phyloP scores from a whole-genome alignment of 2,113 vertebrate species.

The Turdus rufiventris region DNA sequence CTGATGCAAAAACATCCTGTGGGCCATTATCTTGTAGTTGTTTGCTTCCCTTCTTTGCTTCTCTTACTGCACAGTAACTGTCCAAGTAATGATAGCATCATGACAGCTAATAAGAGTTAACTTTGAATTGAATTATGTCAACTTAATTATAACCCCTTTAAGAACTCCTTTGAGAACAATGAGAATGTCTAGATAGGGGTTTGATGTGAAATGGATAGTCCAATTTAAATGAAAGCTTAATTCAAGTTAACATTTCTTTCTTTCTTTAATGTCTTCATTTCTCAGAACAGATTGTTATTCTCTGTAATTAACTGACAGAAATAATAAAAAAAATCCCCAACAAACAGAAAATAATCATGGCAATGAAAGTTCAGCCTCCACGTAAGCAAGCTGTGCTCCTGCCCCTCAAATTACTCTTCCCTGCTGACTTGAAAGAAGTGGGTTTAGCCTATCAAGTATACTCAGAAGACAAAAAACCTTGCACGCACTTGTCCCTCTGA shows the following conservation, averaged over 20 bases:
- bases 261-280: not conserved
- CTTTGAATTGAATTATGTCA: conserved; percentile 47
- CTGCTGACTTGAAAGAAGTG: not conserved
- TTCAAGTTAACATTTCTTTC: conserved; percentile 31
- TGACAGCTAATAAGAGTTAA: conserved; percentile 48
- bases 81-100: conserved; percentile 24
- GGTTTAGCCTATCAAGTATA: not conserved
- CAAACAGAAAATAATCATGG: not conserved
- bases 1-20: not conserved
- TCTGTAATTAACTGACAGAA: conserved; percentile 41
- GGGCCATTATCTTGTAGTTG: not conserved
- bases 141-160: conserved; percentile 45
- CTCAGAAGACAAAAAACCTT: not conserved
- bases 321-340: not conserved
- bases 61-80: not conserved
- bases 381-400: not conserved
- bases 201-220: conserved; percentile 55
- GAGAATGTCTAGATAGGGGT: conserved; percentile 9
- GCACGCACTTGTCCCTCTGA: not conserved
- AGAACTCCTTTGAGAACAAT: conserved; percentile 42
- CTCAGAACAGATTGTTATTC: conserved; percentile 12
- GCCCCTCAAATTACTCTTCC: not conserved
- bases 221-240: conserved; percentile 57
- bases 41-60: not conserved
- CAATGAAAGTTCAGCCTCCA: not conserved